These are phyloP conservation scores for Sthenelais limicola DNA, from an alignment of 2,888 invertebrate genomes.

Conservation along the genomic window DNA sequence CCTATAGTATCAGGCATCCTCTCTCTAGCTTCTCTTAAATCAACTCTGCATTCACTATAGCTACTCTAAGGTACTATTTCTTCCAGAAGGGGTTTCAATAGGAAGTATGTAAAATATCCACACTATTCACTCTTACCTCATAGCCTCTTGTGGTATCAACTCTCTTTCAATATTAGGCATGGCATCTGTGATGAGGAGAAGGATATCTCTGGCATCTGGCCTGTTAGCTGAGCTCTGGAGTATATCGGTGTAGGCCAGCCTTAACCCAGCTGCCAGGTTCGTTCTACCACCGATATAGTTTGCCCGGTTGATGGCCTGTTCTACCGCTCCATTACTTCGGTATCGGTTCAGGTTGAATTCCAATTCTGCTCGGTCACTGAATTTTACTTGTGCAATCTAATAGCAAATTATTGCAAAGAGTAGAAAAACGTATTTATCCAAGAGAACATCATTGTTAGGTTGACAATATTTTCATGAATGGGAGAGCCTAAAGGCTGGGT, in stretches of 20 bases:
- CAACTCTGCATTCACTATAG: too few species aligned
- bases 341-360: constrained; percentile 18
- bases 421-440: too few species aligned
- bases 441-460: too few species aligned
- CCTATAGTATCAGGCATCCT: too few species aligned
- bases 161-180: neutral
- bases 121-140: neutral
- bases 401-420: too few species aligned
- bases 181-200: constrained; percentile 38
- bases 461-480: too few species aligned
- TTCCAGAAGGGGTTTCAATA: too few species aligned
- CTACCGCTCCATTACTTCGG: neutral
- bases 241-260: neutral
- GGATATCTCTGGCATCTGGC: constrained; percentile 29
- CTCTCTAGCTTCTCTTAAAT: too few species aligned
- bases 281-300: neutral
- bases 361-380: constrained; percentile 15
- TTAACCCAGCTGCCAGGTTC: constrained; percentile 17
- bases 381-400: constrained; percentile 20
- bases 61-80: too few species aligned
- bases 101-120: too few species aligned
- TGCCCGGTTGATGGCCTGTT: neutral
- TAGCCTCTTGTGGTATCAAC: neutral
- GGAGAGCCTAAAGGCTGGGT: too few species aligned
- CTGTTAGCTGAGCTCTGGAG: constrained; percentile 7